These are phyloP conservation scores for Chrysolina oricalcia DNA, from an alignment of 2,888 invertebrate species.

Conservation along the genomic window DNA sequence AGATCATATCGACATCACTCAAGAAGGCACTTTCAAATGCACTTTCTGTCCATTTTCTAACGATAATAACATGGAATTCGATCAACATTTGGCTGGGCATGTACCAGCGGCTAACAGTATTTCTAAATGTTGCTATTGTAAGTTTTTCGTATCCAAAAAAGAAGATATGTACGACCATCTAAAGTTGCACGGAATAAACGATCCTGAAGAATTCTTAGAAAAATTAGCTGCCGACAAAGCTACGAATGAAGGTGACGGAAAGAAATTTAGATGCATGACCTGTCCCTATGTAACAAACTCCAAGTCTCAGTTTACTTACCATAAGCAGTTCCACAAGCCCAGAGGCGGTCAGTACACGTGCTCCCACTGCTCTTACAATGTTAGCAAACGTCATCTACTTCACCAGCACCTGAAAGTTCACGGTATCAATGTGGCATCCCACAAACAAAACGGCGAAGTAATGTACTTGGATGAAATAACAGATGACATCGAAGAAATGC, in stretches of 20 bases:
- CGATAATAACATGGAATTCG: slow-evolving; percentile 75
- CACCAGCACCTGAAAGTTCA: slow-evolving; percentile 89
- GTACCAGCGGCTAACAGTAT: slow-evolving; percentile 79
- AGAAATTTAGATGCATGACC: slow-evolving; percentile 84
- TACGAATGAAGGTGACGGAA: slow-evolving; percentile 69
- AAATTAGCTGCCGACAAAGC: slow-evolving; percentile 69
- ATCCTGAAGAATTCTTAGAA: slow-evolving; percentile 75
- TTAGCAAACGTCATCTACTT: slow-evolving; percentile 85
- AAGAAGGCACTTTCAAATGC: slow-evolving; percentile 73
- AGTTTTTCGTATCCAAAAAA: slow-evolving; percentile 83
- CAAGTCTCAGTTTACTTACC: slow-evolving; percentile 89
- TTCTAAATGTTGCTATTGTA: slow-evolving; percentile 87
- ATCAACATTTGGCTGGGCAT: slow-evolving; percentile 82
- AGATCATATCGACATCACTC: slow-evolving; percentile 68
- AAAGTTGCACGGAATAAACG: slow-evolving; percentile 77
- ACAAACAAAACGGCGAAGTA: slow-evolving; percentile 63
- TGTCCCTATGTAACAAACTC: slow-evolving; percentile 91
- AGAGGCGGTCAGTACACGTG: slow-evolving; percentile 87
- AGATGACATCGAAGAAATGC: slow-evolving; percentile 66
- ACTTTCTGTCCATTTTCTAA: slow-evolving; percentile 83
- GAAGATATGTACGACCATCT: slow-evolving; percentile 81
- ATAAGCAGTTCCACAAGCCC: slow-evolving; percentile 88
- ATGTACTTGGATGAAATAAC: slow-evolving; percentile 65
- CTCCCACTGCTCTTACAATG: slow-evolving; percentile 86
- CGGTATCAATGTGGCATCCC: slow-evolving; percentile 75